phyloP scores from a whole-genome alignment of 2,113 vertebrate species.

The Microtus pennsylvanicus region DNA sequence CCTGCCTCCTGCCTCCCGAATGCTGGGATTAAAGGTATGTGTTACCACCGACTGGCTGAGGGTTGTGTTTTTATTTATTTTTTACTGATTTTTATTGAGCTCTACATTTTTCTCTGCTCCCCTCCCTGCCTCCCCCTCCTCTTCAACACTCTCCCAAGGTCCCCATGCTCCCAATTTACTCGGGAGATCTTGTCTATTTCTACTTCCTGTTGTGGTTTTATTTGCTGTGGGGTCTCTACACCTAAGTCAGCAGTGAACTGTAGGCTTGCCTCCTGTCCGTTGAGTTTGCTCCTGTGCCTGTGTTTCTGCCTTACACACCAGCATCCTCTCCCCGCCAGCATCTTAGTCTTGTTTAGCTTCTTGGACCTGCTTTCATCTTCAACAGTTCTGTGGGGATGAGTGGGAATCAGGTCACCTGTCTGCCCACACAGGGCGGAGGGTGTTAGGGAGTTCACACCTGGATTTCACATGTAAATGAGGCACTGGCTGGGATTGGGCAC shows the following conservation, averaged over 20 bases:
- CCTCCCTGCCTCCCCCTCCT: too few species aligned
- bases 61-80: too few species aligned
- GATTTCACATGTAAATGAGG: neutral
- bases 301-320: neutral
- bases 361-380: slow-evolving; percentile 33
- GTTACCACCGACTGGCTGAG: too few species aligned
- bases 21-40: neutral
- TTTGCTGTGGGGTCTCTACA: neutral
- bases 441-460: neutral
- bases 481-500: neutral
- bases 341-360: neutral
- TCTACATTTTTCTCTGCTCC: too few species aligned
- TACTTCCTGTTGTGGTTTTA: neutral
- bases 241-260: neutral
- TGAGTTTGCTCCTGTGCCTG: neutral
- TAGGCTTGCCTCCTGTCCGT: neutral
- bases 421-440: neutral
- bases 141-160: too few species aligned
- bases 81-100: too few species aligned
- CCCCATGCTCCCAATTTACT: too few species aligned
- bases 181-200: too few species aligned
- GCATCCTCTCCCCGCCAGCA: neutral
- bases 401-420: neutral
- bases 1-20: fast-evolving
- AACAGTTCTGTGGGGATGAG: neutral